Conservation (phyloP, 2,888 invertebrate genomes). For the Volucella zonaria region DNA sequence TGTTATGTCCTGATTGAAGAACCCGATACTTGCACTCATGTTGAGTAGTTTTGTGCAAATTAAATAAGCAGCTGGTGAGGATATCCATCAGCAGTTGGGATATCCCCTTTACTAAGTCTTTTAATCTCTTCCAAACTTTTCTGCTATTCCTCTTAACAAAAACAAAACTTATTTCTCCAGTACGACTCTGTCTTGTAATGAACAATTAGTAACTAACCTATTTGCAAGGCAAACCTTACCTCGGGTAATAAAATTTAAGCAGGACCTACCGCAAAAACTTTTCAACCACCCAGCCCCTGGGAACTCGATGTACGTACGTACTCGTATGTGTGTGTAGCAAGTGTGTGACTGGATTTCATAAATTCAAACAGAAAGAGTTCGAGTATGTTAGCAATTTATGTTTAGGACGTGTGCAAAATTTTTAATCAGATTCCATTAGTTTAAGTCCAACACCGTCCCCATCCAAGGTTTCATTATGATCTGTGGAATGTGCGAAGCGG, state of each 20-base stretch:
- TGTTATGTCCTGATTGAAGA: too few species aligned
- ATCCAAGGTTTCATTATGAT: constrained; percentile 49
- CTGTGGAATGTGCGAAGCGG: constrained; percentile 11
- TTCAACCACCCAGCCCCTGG: constrained; percentile 26
- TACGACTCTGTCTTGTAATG: too few species aligned
- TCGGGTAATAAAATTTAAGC: constrained; percentile 9
- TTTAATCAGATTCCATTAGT: constrained; percentile 68
- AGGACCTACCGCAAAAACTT: constrained; percentile 34
- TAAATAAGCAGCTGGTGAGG: too few species aligned
- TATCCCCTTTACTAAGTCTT: too few species aligned
- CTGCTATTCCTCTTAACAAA: too few species aligned
- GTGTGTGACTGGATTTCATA: constrained; percentile 64
- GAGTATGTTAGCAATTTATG: constrained; percentile 67
- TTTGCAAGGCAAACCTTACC: constrained; percentile 33
- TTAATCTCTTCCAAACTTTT: too few species aligned
- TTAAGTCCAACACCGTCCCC: not conserved
- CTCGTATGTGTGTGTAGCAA: not conserved
- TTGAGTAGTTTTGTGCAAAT: too few species aligned
- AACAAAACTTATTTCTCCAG: too few species aligned
- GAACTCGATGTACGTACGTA: not conserved
- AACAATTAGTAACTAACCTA: not conserved
- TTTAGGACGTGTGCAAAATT: constrained; percentile 63
- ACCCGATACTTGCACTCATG: too few species aligned
- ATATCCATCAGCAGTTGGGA: too few species aligned
- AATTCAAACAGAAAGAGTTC: constrained; percentile 27